Evolutionary conservation across 1,140 invertebrate species (phyloP), one percentile per base, ranked within the genome.

Genomic region (Coenobita brevimanus): DNA sequence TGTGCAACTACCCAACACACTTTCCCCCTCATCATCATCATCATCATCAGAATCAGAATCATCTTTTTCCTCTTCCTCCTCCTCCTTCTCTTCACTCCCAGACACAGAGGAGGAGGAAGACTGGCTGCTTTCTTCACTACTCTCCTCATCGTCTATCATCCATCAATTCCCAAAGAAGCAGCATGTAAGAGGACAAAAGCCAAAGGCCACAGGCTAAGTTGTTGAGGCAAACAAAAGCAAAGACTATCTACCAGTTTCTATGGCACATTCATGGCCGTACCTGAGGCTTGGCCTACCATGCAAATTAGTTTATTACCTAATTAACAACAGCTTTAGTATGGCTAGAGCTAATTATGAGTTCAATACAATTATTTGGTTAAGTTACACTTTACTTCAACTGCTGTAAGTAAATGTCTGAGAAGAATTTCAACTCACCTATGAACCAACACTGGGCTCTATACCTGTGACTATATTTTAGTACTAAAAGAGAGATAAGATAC

Each of bases 121-220:
- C 73, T 46, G 79, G 84, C 60, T 80, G 43, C 75, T 87, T n/a
- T 87, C 84, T 46, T 87, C 84, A 87, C 84, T 87, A 87, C 76
- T 87, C 62, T 80, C 76, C 57, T 87, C 84, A 86, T 79, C 84
- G 54, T 87, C 76, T 81, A 76, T 75, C 24, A 33, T 36, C 82
- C 50, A 84, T 21, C 30, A 50, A 24, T 62, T 82, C 78, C 43
- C 76, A 87, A 85, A 80, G 75, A 21, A 69, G 84, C 84, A 87
- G 84, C 84, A 87, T 87, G 84, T 80, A 87, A 87, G 60, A 64
- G 84, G 57, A n/a, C 54, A 60, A 41, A 64, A 76, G 50, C 82
- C 57, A 76, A 43, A 15, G 50, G 64, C 54, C 27, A 62, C 43
- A 62, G 60, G 38, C 50, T 60, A 76, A 38, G 38, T 76, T 62